phyloP scores from a whole-genome alignment of 2,888 invertebrate species.

The Leucophenga maculata region DNA sequence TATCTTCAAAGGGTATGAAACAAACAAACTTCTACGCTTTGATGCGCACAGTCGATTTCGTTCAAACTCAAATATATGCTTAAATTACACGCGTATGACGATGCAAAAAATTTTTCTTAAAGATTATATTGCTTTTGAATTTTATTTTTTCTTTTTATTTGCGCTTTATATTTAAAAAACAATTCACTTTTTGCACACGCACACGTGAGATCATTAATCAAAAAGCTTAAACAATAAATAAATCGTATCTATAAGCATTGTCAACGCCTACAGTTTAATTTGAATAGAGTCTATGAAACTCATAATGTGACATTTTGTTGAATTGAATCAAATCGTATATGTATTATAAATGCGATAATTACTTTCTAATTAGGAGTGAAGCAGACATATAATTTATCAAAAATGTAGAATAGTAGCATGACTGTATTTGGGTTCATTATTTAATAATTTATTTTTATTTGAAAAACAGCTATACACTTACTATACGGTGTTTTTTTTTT shows the following conservation, averaged over 20 bases:
- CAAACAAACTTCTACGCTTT: constrained; percentile 44
- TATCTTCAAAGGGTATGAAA: too few species aligned
- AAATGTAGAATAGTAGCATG: too few species aligned
- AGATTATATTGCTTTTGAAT: constrained; percentile 31
- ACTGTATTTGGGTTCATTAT: too few species aligned
- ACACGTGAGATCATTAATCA: constrained; percentile 8
- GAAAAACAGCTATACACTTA: too few species aligned
- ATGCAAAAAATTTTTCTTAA: constrained; percentile 42
- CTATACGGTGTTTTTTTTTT: too few species aligned
- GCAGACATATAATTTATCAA: not conserved
- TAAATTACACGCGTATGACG: constrained; percentile 62
- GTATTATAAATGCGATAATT: not conserved
- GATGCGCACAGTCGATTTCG: constrained; percentile 57
- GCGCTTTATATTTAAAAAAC: constrained; percentile 17
- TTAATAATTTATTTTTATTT: too few species aligned
- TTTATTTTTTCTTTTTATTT: constrained; percentile 41
- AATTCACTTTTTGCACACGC: constrained; percentile 15
- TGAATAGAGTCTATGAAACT: not conserved
- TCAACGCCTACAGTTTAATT: not conserved
- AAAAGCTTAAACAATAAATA: not conserved
- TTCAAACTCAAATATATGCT: constrained; percentile 42
- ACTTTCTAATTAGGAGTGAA: not conserved
- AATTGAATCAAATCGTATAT: not conserved
- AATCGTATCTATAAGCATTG: not conserved
- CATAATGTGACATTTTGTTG: constrained; percentile 5